Percentiles rank a stretch among this genome's conserved stretches.
Evolutionary conservation across 2,797 vertebrate species (phyloP).

Genomic region (Heliangelus exortis): DNA sequence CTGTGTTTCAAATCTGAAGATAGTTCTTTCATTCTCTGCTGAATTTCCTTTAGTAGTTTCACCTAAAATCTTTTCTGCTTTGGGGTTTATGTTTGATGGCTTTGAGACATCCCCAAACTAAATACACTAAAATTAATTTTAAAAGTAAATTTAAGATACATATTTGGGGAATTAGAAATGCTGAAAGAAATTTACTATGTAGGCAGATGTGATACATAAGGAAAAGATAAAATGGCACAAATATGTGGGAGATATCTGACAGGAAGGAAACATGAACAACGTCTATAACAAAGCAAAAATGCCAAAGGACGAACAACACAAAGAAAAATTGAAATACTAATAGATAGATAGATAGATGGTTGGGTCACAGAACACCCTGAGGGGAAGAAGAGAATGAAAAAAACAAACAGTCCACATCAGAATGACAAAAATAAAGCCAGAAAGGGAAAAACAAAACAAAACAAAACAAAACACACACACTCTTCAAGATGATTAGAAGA

Average conservation of each 20-base stretch:
- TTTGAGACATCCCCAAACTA: not conserved
- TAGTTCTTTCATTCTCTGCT: not conserved
- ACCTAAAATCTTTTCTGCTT: not conserved
- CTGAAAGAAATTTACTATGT: not conserved
- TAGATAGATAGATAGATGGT: constrained; percentile 2
- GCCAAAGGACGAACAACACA: not conserved
- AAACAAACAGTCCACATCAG: not conserved
- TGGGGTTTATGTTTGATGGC: not conserved
- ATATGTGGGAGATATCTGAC: not conserved
- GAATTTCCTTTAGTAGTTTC: not conserved
- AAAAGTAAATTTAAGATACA: not conserved
- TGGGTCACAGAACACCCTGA: constrained; percentile 4
- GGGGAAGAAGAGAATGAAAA: not conserved
- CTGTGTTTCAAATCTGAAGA: not conserved
- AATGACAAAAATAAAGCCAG: not conserved
- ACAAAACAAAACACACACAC: no score
- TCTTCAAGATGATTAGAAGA: not conserved
- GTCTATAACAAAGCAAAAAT: not conserved
- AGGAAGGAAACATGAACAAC: not conserved
- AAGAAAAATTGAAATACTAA: constrained; percentile 23
- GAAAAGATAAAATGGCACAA: not conserved
- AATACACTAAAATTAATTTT: not conserved
- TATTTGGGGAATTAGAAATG: not conserved
- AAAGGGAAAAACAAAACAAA: not conserved
- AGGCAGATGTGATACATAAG: not conserved